phyloP scores from a whole-genome alignment of 1,140 invertebrate genomes.

The Diachasmimorpha longicaudata region DNA sequence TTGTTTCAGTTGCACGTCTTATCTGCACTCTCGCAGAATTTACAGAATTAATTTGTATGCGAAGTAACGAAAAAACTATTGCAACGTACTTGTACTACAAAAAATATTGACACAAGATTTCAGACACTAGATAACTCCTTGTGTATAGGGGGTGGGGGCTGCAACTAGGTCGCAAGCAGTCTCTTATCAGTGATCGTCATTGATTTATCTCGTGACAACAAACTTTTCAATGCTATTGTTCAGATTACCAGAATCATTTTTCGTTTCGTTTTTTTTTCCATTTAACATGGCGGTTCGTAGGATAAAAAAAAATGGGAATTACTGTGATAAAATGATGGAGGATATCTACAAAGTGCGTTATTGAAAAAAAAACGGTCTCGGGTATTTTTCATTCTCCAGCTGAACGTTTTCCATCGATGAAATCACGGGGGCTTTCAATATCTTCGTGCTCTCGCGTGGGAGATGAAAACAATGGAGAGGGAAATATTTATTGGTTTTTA shows the following conservation, averaged over 20 bases:
- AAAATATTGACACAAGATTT: constrained; percentile 16
- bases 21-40: not conserved
- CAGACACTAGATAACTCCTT: not conserved
- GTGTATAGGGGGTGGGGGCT: not conserved
- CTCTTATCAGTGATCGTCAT: not conserved
- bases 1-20: not conserved
- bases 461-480: too few relatives aligned
- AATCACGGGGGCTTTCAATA: not conserved
- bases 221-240: not conserved
- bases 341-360: not conserved
- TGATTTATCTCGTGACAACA: not conserved
- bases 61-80: not conserved
- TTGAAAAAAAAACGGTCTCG: not conserved
- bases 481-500: too few relatives aligned
- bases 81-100: not conserved
- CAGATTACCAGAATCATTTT: too few relatives aligned
- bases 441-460: too few relatives aligned
- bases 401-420: not conserved
- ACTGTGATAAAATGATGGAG: not conserved
- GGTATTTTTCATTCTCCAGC: not conserved
- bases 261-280: too few relatives aligned
- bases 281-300: too few relatives aligned
- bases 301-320: not conserved
- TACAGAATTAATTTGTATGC: constrained; percentile 8
- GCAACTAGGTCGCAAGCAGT: not conserved